phyloP scores from a whole-genome alignment of 23 tunicate species.

The Halocynthia roretzi region DNA sequence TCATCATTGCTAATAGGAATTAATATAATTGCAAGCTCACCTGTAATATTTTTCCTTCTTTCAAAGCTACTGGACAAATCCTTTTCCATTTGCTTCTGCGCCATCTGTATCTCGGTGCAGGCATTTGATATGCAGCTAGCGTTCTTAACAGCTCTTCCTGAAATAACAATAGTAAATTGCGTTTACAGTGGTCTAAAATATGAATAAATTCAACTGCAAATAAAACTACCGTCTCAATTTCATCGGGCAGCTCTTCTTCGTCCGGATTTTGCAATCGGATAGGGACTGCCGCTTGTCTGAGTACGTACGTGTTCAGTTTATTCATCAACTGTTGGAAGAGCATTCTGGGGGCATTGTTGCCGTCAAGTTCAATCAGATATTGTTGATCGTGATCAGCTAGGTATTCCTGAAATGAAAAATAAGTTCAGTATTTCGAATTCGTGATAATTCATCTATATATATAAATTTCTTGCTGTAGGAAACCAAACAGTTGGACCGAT shows the following conservation, averaged over 20 bases:
- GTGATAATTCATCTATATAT: too few species aligned
- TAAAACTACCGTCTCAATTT: conserved; percentile 72
- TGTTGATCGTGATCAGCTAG: conserved; percentile 75
- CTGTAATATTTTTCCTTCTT: conserved; percentile 76
- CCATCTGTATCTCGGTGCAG: conserved; percentile 84
- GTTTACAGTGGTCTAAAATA: background rate
- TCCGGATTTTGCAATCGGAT: conserved; percentile 55
- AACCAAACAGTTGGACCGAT: too few species aligned
- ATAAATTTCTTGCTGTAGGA: too few species aligned
- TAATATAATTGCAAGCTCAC: too few species aligned
- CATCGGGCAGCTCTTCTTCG: conserved; percentile 76
- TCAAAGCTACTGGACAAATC: conserved; percentile 88
- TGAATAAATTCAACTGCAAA: background rate
- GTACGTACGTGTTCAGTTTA: conserved; percentile 58
- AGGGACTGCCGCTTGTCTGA: conserved; percentile 58
- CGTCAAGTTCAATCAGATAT: conserved; percentile 80
- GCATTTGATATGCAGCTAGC: conserved; percentile 80
- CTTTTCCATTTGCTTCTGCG: conserved; percentile 86
- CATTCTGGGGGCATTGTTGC: conserved; percentile 36
- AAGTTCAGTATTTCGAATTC: background rate
- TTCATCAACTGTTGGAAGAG: conserved; percentile 61
- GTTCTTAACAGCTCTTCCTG: conserved; percentile 89
- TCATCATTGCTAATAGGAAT: too few species aligned
- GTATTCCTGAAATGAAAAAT: conserved; percentile 27
- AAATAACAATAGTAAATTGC: background rate